Conservation (phyloP, 2,888 invertebrate genomes). For the Lasioglossum marginatum region DNA sequence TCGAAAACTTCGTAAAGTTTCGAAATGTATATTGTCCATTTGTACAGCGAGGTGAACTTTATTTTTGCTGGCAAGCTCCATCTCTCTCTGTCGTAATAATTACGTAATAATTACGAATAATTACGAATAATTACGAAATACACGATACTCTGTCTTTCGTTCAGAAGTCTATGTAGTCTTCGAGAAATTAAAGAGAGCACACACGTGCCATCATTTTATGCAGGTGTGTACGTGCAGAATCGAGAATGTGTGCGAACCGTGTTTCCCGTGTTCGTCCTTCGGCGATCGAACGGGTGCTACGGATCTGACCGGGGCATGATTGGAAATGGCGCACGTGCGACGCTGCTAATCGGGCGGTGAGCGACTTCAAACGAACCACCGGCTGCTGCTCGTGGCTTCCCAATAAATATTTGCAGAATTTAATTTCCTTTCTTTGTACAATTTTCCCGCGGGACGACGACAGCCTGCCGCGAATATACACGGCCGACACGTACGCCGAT, state of each 20-base stretch:
- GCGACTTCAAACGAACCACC: constrained; percentile 31
- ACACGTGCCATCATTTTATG: background rate
- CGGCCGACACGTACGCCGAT: background rate
- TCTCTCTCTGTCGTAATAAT: background rate
- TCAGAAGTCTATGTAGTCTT: background rate
- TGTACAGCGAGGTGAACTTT: too few species aligned
- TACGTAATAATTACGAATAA: too few species aligned
- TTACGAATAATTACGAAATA: too few species aligned
- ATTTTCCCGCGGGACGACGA: constrained; percentile 8
- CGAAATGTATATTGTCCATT: too few species aligned
- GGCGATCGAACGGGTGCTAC: constrained; percentile 21
- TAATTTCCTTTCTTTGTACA: constrained; percentile 10
- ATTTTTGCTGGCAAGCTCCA: too few species aligned
- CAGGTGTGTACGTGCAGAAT: background rate
- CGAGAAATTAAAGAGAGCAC: background rate
- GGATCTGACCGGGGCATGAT: constrained; percentile 39
- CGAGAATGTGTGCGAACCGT: background rate
- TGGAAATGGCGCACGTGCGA: constrained; percentile 33
- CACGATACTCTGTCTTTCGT: background rate
- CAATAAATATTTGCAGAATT: constrained; percentile 18
- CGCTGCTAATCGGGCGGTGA: constrained; percentile 39
- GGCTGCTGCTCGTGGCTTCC: background rate
- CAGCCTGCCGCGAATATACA: background rate
- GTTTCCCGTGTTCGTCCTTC: constrained; percentile 23
- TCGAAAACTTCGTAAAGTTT: background rate